phyloP scores from a whole-genome alignment of 2,888 invertebrate genomes.

The Scotopteryx bipunctaria region DNA sequence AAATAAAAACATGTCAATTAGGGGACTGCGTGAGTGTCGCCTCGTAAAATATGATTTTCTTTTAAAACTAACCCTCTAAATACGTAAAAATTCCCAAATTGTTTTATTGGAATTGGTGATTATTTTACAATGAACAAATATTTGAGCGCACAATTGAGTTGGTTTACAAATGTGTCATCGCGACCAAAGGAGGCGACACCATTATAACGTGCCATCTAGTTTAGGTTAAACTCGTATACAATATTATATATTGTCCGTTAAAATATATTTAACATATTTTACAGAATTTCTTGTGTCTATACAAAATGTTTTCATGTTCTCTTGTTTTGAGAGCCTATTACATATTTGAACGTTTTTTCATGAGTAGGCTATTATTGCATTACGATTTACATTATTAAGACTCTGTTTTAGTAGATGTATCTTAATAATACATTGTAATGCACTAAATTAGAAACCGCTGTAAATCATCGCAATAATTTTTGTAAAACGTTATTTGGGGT shows the following conservation, averaged over 20 bases:
- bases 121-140: constrained; percentile 62
- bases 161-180: constrained; percentile 61
- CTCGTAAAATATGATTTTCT: constrained; percentile 55
- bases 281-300: constrained; percentile 83
- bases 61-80: constrained; percentile 46
- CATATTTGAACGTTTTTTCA: constrained; percentile 74
- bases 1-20: constrained; percentile 81
- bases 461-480: constrained; percentile 68
- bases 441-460: constrained; percentile 60
- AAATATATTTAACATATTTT: constrained; percentile 83
- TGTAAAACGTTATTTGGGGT: constrained; percentile 68
- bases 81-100: constrained; percentile 53
- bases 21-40: constrained; percentile 82
- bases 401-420: constrained; percentile 49
- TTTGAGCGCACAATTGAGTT: constrained; percentile 78
- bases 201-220: constrained; percentile 83
- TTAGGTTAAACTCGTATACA: constrained; percentile 84
- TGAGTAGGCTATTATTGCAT: constrained; percentile 50
- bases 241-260: constrained; percentile 84
- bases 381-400: constrained; percentile 58
- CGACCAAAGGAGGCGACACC: constrained; percentile 82
- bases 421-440: constrained; percentile 50
- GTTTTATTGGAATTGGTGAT: constrained; percentile 44
- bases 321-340: constrained; percentile 84
- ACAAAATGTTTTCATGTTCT: constrained; percentile 84